Conservation (phyloP, 2,797 vertebrate genomes). For the Spinibarbus caldwelli region DNA sequence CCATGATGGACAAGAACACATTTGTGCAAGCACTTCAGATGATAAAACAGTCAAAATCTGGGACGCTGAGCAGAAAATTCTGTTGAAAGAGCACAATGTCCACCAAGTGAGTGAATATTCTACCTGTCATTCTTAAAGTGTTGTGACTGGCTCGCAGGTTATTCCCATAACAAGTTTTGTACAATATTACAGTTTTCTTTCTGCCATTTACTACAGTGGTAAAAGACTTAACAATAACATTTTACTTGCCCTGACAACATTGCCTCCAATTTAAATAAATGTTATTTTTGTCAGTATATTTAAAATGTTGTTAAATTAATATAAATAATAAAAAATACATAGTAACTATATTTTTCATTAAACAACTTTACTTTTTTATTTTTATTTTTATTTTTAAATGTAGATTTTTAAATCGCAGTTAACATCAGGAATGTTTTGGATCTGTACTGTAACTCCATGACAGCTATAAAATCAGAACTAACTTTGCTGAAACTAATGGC, state of each 20-base stretch:
- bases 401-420: too few species aligned
- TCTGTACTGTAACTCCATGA: neutral
- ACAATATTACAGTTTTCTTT: neutral
- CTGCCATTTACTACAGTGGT: neutral
- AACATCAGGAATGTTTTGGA: too few species aligned
- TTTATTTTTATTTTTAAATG: too few species aligned
- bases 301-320: neutral
- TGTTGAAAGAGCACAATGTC: constrained; percentile 77
- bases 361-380: too few species aligned
- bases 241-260: neutral
- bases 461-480: too few species aligned
- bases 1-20: constrained; percentile 76
- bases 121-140: neutral
- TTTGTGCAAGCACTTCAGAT: constrained; percentile 88
- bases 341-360: neutral
- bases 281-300: neutral
- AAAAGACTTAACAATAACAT: too few species aligned
- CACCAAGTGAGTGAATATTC: constrained; percentile 82
- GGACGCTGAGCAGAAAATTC: constrained; percentile 75
- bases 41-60: constrained; percentile 87
- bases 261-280: neutral
- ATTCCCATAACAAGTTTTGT: neutral
- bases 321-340: too few species aligned
- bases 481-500: too few species aligned
- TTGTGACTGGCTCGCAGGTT: neutral